Evolutionary conservation across 2,113 vertebrate genomes (phyloP).

Genomic region (Tyto alba): DNA sequence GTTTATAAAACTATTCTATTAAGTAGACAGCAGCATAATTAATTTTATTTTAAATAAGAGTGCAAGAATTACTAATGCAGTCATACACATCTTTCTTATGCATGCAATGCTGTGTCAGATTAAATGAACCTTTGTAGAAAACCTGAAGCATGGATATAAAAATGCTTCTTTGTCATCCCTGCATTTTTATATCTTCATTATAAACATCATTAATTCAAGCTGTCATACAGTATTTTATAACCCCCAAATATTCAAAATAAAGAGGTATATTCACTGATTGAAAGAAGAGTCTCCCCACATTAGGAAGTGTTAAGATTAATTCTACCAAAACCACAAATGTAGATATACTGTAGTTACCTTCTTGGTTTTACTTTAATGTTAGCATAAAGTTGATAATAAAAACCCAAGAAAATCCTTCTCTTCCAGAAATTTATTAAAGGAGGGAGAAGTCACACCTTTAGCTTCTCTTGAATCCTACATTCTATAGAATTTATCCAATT

Average conservation of each 20-base stretch:
- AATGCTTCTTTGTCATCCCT: constrained; percentile 69
- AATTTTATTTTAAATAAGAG: constrained; percentile 70
- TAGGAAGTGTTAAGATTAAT: constrained; percentile 21
- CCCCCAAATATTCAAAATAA: constrained; percentile 70
- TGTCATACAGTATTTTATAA: constrained; percentile 69
- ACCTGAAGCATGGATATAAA: constrained; percentile 69
- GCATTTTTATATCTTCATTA: constrained; percentile 78
- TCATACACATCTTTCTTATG: constrained; percentile 68
- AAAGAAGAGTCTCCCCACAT: constrained; percentile 31
- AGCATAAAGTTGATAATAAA: constrained; percentile 27
- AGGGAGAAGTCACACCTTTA: not conserved
- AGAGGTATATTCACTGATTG: constrained; percentile 55
- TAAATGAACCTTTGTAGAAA: constrained; percentile 76
- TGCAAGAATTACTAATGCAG: constrained; percentile 68
- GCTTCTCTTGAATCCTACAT: not conserved
- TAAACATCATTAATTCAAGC: constrained; percentile 75
- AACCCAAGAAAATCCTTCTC: not conserved
- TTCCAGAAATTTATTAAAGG: constrained; percentile 18
- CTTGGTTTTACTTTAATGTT: not conserved
- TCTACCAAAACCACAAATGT: not conserved
- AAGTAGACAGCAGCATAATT: constrained; percentile 69
- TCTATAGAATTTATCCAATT: constrained; percentile 12
- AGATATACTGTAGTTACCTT: not conserved
- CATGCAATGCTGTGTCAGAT: constrained; percentile 66
- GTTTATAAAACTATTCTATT: constrained; percentile 60